Base-by-base conservation (phyloP, 2,888 invertebrate species). In the Teleogryllus oceanicus region DNA sequence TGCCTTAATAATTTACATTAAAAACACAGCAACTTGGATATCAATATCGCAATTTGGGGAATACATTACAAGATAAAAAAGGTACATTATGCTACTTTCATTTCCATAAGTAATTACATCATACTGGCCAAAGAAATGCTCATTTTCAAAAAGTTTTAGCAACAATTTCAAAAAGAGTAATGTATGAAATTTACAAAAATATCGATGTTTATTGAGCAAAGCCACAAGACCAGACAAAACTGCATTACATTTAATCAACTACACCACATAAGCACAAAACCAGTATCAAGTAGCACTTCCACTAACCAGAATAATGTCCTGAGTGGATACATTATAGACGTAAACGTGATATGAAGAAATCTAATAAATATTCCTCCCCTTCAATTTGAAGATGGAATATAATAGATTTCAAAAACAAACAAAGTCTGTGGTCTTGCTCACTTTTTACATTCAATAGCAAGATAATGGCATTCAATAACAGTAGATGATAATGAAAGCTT, bases 121-220 rank as follows among this genome's bases (percentile, higher is more conserved):
- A 62, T 62, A 62, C 62, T 62, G 62, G 62, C 62, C 62, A 62
- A 62, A 62, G 62, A 62, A 62, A 18, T 62, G n/a, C 62, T 18
- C 62, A 62, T 12, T 62, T 62, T 62, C 13, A 62, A 62, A 62
- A 62, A 13, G n/a, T 62, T 62, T n/a, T 13, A 8, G 13, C 13
- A 62, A 13, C 16, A 13, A 18, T 62, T 62, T 62, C 16, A 62
- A 62, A 62, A 62, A 62, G 16, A 62, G 62, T n/a, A 13, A 62
- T 62, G 62, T 62, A 62, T 62, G 62, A 62, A 62, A 62, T 62
- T 12, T 62, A 62, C n/a, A 62, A 62, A 62, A 62, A 62, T 62
- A 62, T 62, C n/a, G 62, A 62, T 62, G 62, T 62, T 18, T 62
- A 62, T 62, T 62, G 62, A 62, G 62, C 62, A 62, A 62, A 62